Evolutionary conservation across 2,888 invertebrate genomes (phyloP), one percentile per base, ranked within the genome.

Genomic region (Eilema depressum): DNA sequence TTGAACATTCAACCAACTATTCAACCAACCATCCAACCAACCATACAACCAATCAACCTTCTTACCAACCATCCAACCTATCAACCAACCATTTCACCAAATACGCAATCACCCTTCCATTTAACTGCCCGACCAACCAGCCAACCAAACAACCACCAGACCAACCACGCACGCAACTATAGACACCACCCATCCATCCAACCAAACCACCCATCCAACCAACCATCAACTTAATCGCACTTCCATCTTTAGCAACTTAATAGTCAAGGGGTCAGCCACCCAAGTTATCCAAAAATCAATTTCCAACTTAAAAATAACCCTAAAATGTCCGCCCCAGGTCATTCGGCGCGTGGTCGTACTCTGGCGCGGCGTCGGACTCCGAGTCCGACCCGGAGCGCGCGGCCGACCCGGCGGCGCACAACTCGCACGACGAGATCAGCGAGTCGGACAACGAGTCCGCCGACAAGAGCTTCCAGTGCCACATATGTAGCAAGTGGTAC

Each of bases 401-500:
- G 25, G 80, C 79, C 7, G 78, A 79, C 23, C 77, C 75, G 12
- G 78, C 23, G 75, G 78, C 85, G 25, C 76, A 76, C 3, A 81
- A 83, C 2, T 82, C 81, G 0, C 89, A 89, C 65, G 92, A 93
- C 83, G 93, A 93, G 73, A 89, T 95, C 83, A 92, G 92, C 82
- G 95, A 95, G 78, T 91, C 91, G 0, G 94, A 94, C 0, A 94
- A 94, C 84, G 95, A 95, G 78, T 93, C 93, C 0, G 90, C 94
- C 0, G 95, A 95, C 79, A 95, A 95, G 85, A 94, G 93, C 78
- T 95, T 93, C 86, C 95, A 95, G 79, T 95, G 95, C 73, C 93
- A 94, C 81, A 88, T 94, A 30, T 95, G 95, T 74, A 79, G 86
- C 68, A 95, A 95, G 89, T 95, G 95, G 95, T 95, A 94, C 75